phyloP scores from a whole-genome alignment of 64 coral and sea anemone genomes.

The Dendrophyllia cribrosa region DNA sequence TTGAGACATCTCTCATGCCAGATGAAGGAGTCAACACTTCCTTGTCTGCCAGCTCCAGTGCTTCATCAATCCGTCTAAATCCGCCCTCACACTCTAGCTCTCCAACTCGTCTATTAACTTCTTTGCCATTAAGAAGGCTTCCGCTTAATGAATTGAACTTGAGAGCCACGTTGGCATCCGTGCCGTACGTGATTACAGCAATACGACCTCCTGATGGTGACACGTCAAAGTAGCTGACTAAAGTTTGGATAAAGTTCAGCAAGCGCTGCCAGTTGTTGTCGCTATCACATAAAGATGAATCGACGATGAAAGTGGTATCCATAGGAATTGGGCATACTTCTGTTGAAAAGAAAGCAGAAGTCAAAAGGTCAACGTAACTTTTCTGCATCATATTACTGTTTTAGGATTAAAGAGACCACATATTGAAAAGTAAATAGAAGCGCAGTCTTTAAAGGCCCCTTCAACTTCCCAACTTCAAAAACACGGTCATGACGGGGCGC shows the following conservation, averaged over 20 bases:
- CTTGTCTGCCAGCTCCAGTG: slow-evolving; percentile 16
- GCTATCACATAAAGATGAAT: neutral
- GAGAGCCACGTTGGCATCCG: slow-evolving; percentile 9
- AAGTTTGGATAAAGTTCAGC: neutral
- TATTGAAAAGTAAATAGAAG: too few relatives aligned
- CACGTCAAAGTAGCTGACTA: slow-evolving; percentile 9
- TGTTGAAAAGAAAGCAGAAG: too few relatives aligned
- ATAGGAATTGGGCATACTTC: slow-evolving; percentile 3
- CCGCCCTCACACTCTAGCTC: slow-evolving; percentile 30
- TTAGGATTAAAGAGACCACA: too few relatives aligned
- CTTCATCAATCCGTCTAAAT: slow-evolving; percentile 53
- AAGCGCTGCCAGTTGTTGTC: neutral
- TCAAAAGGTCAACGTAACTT: too few relatives aligned
- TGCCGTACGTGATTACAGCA: slow-evolving; percentile 8
- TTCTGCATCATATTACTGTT: too few relatives aligned
- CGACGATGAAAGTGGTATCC: slow-evolving; percentile 32
- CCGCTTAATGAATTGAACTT: slow-evolving; percentile 46
- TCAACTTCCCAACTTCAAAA: too few relatives aligned
- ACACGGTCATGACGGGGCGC: too few relatives aligned
- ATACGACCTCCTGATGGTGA: slow-evolving; percentile 1
- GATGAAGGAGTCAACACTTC: neutral
- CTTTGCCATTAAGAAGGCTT: neutral
- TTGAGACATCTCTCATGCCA: slow-evolving; percentile 56
- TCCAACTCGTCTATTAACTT: neutral
- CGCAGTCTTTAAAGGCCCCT: too few relatives aligned